Base-by-base conservation (phyloP, 2,797 vertebrate genomes). In the Cyclura pinguis region DNA sequence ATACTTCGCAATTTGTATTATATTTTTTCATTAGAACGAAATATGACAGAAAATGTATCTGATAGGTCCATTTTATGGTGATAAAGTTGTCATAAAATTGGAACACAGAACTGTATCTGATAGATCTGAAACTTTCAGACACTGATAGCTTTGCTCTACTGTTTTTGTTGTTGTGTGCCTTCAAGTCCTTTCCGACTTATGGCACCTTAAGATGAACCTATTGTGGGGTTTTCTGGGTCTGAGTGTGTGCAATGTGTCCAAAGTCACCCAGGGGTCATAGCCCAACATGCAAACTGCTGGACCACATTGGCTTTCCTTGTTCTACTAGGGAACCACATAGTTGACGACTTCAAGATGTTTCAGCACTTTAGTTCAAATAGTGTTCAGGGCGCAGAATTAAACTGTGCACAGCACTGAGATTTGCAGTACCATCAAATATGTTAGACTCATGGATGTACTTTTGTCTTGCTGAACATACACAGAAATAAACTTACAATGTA, bases 1-100 rank as follows among this genome's bases (percentile, higher is more conserved):
- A 72, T 29, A 89, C 50, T 85, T 35, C 69, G 1, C 69, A 67
- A 67, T 69, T 80, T 89, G 62, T 64, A 72, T 89, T 52, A 85
- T 85, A 67, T 89, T 85, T 47, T 72, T n/a, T 24, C 27, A 85
- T 80, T 24, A 69, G 32, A 52, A 89, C 72, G 24, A 9, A 78
- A 85, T 85, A 50, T 62, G 87, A 83, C 87, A 67, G 62, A 67
- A 67, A 64, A 67, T 67, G 18, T 67, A 85, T 57, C 64, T 69
- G 59, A 64, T 62, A 77, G 16, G 73, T 42, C 59, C n/a, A n/a
- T 80, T 85, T 80, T 69, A 85, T 69, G 20, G n/a, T 55, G 84
- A 29, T 55, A 67, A 52, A 78, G 64, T n/a, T 35, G 29, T 20
- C 32, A 76, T 52, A 62, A 77, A 84, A 35, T 4, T 35, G 47